phyloP scores from a whole-genome alignment of 1,140 invertebrate genomes.

The Drosophila novamexicana region DNA sequence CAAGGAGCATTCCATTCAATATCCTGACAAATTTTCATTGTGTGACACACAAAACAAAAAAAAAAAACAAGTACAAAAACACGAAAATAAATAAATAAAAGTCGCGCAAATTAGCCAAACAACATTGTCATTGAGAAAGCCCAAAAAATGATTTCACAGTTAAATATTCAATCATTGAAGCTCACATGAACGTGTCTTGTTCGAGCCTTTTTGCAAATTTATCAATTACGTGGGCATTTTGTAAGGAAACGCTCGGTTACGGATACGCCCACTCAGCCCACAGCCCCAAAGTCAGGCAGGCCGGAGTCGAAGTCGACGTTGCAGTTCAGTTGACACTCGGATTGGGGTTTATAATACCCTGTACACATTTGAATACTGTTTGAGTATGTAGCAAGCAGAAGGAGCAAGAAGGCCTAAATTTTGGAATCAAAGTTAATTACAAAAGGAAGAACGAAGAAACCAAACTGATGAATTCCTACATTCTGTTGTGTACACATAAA shows the following conservation, averaged over 20 bases:
- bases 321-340: constrained; percentile 8
- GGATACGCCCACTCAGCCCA: constrained; percentile 14
- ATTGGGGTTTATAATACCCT: neutral
- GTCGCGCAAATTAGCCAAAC: constrained; percentile 32
- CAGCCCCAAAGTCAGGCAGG: neutral
- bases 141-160: neutral
- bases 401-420: too few relatives aligned
- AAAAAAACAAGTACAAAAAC: neutral
- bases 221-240: constrained; percentile 59
- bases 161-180: constrained; percentile 61
- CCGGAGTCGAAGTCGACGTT: constrained; percentile 11
- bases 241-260: constrained; percentile 8
- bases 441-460: too few relatives aligned
- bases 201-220: constrained; percentile 43
- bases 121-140: constrained; percentile 9
- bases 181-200: constrained; percentile 52
- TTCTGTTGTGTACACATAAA: too few relatives aligned
- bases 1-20: constrained; percentile 42
- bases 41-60: neutral
- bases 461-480: too few relatives aligned
- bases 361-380: neutral
- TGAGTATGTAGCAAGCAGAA: too few relatives aligned
- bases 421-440: too few relatives aligned
- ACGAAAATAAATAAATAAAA: constrained; percentile 5
- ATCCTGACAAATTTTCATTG: constrained; percentile 47